A percentile compares a stretch with the other conserved stretches of the same genome.
phyloP scores from a whole-genome alignment of 2,888 invertebrate species.

The Philhelius pedissequus region DNA sequence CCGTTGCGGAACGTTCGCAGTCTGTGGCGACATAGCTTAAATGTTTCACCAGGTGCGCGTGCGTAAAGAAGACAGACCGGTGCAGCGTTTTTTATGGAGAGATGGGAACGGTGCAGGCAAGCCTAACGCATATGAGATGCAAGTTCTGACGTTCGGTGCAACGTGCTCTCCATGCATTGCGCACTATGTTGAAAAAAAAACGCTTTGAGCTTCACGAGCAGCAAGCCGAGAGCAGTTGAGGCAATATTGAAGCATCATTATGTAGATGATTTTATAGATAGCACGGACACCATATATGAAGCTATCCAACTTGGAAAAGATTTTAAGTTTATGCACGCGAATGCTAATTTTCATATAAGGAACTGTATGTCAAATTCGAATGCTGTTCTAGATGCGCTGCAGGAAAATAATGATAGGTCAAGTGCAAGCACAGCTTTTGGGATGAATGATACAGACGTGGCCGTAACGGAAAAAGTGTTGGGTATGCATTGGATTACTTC shows the following conservation, averaged over 20 bases:
- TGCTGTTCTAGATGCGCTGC: no score
- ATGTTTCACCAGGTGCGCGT: slow-evolving; percentile 59
- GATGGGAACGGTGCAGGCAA: not conserved
- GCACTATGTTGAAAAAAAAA: slow-evolving; percentile 17
- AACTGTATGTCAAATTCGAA: not conserved
- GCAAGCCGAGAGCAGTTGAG: slow-evolving; percentile 3
- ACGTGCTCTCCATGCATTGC: slow-evolving; percentile 16
- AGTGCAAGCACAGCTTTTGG: no score
- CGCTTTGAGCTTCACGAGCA: not conserved
- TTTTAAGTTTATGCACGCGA: not conserved
- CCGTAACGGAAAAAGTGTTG: not conserved
- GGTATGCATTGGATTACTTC: not conserved
- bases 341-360: not conserved
- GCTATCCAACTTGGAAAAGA: no score
- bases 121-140: not conserved
- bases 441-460: not conserved
- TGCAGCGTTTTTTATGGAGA: slow-evolving; percentile 56
- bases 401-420: no score
- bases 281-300: slow-evolving; percentile 12
- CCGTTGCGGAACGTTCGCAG: slow-evolving; percentile 42
- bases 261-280: slow-evolving; percentile 26
- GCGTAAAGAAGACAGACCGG: slow-evolving; percentile 17
- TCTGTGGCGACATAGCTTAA: slow-evolving; percentile 53
- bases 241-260: slow-evolving; percentile 27
- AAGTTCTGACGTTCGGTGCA: slow-evolving; percentile 23